These are phyloP conservation scores for Petrosia ficiformis DNA, from an alignment of 37 sponge, comb jelly and placozoan genomes.

Conservation along the genomic window DNA sequence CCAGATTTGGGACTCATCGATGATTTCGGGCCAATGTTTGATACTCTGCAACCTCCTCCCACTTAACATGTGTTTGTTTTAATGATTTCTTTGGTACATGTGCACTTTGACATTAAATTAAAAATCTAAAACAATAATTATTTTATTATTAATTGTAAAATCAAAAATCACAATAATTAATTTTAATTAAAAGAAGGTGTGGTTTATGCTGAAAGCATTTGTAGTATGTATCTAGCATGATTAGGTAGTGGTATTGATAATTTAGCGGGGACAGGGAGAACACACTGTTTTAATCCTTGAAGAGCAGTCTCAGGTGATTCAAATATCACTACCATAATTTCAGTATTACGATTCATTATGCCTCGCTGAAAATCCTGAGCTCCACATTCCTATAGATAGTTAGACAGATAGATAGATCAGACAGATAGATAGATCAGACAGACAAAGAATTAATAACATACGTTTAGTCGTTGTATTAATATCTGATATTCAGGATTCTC, in stretches of 20 bases:
- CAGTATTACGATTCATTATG: constrained; percentile 25
- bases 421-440: neutral
- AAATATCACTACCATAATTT: constrained; percentile 44
- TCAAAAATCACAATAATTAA: too few species aligned
- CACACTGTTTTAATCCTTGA: constrained; percentile 34
- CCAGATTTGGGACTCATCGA: too few species aligned
- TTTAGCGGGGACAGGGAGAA: constrained; percentile 16
- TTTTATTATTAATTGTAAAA: too few species aligned
- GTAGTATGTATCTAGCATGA: constrained; percentile 55
- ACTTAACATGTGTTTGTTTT: too few species aligned
- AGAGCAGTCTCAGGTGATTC: constrained; percentile 30
- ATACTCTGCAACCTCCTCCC: too few species aligned
- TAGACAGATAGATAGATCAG: neutral
- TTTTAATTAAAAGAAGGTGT: too few species aligned
- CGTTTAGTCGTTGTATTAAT: constrained; percentile 5
- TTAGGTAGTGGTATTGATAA: constrained; percentile 56
- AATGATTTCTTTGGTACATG: too few species aligned
- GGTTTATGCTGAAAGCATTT: too few species aligned
- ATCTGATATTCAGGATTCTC: constrained; percentile 30
- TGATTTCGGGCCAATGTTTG: too few species aligned
- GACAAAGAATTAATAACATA: too few species aligned
- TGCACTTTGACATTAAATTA: too few species aligned
- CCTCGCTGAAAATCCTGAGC: constrained; percentile 24
- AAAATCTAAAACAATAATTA: too few species aligned
- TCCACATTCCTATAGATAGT: constrained; percentile 19